Base-by-base conservation (phyloP, 1,140 invertebrate genomes). In the Micrasema longulum region DNA sequence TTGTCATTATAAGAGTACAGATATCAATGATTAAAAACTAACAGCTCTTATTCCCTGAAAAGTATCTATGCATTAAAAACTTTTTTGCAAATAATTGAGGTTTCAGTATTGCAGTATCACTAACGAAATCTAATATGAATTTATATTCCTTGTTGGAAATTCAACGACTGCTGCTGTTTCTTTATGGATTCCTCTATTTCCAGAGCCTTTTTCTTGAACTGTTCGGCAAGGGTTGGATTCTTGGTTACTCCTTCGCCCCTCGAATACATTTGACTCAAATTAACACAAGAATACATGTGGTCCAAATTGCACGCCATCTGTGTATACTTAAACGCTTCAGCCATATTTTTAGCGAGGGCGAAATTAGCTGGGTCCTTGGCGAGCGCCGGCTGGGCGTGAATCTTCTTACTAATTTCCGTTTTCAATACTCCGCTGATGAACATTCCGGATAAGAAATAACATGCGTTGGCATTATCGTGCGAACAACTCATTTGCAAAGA, bases 241-340 rank as follows among this genome's bases (percentile, higher is more conserved):
- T 93, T 90, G 55, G 90, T 87, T 0, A 89, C 91, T 0, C 94
- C 91, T 62, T 92, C 89, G 14, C 92, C 92, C 69, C 86, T 85
- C 12, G 83, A 83, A 79, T 95, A 94, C 93, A 95, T 94, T 76
- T 92, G 88, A 74, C 93, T 92, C 1, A 97, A 78, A 85, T 97
- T 97, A 0, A 90, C 90, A 85, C 96, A 97, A 1, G 93, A 93
- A 78, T 92, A 92, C 65, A 94, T 88, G 80, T 96, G 92, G 2
- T 91, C 91, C 9, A 91, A 79, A 73, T 95, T 90, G 81, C 96
- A 97, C 0, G 90, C 91, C 79, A 90, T 92, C 41, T 88, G 78
- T 0, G 92, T 90, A 75, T 89, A 91, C 63, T 90, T 83, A 80
- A 93, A 95, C 0, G 94, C 94, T 80, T 93, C 90, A 38, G 84